phyloP scores from a whole-genome alignment of 2,113 vertebrate genomes.

The Cromileptes altivelis region DNA sequence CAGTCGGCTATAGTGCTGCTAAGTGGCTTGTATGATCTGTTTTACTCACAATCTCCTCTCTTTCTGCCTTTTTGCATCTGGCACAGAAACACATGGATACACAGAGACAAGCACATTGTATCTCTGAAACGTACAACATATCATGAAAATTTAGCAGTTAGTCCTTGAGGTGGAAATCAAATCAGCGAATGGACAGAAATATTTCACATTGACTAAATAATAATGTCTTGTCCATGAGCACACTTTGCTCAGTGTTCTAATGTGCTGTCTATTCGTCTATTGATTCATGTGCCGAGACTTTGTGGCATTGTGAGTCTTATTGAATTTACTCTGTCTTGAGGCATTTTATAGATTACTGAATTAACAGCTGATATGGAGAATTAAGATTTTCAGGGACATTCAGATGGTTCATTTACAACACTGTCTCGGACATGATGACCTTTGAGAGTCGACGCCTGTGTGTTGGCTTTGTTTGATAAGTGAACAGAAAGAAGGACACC shows the following conservation, averaged over 20 bases:
- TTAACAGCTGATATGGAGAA: conserved; percentile 3
- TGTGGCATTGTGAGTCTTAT: not conserved
- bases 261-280: conserved; percentile 1
- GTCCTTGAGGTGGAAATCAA: not conserved
- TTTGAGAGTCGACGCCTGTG: conserved; percentile 7
- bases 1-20: conserved; percentile 41
- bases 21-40: conserved; percentile 51
- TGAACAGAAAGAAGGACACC: not conserved
- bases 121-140: not conserved
- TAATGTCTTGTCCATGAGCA: conserved; percentile 9
- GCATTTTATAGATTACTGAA: not conserved
- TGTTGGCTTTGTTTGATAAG: not conserved
- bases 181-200: conserved; percentile 32
- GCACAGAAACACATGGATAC: not conserved
- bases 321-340: not conserved
- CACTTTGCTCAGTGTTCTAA: conserved; percentile 23
- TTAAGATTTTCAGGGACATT: conserved; percentile 6
- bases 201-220: conserved; percentile 34
- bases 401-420: not conserved
- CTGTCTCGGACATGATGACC: not conserved
- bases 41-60: conserved; percentile 1
- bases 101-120: not conserved
- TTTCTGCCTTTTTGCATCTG: conserved; percentile 3
- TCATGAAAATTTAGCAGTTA: not conserved
- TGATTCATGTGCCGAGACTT: conserved; percentile 12